phyloP scores from a whole-genome alignment of 2,797 vertebrate species.

The Chrysocyon brachyurus region DNA sequence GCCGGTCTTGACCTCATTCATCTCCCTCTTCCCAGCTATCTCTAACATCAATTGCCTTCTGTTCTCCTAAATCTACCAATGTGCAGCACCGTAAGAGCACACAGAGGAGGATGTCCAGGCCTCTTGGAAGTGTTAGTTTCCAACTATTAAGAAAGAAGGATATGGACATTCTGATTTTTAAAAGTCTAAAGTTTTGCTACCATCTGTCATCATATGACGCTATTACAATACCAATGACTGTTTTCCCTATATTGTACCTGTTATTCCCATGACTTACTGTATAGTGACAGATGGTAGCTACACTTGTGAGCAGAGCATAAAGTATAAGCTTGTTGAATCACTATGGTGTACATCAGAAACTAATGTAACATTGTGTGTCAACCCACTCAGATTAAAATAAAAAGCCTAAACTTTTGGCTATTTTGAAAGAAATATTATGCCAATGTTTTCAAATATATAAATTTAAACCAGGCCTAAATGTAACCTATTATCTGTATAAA shows the following conservation, averaged over 20 bases:
- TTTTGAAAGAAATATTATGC: conserved; percentile 56
- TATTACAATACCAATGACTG: background rate
- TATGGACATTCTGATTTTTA: conserved; percentile 12
- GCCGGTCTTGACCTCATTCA: background rate
- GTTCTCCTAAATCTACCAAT: background rate
- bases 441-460: conserved; percentile 48
- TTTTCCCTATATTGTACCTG: background rate
- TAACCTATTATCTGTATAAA: conserved; percentile 50
- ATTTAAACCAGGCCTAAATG: conserved; percentile 57
- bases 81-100: background rate
- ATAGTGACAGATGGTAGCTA: background rate
- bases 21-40: conserved; percentile 23
- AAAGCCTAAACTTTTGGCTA: background rate
- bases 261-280: background rate
- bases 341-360: background rate
- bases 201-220: background rate
- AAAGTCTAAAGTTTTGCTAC: background rate
- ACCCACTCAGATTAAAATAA: background rate
- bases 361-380: background rate
- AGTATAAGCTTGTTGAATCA: background rate
- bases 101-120: background rate
- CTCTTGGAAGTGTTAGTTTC: background rate
- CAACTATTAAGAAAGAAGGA: conserved; percentile 44
- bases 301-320: background rate
- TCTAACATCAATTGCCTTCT: background rate